phyloP scores from a whole-genome alignment of 1,140 invertebrate genomes.

The Battus philenor region DNA sequence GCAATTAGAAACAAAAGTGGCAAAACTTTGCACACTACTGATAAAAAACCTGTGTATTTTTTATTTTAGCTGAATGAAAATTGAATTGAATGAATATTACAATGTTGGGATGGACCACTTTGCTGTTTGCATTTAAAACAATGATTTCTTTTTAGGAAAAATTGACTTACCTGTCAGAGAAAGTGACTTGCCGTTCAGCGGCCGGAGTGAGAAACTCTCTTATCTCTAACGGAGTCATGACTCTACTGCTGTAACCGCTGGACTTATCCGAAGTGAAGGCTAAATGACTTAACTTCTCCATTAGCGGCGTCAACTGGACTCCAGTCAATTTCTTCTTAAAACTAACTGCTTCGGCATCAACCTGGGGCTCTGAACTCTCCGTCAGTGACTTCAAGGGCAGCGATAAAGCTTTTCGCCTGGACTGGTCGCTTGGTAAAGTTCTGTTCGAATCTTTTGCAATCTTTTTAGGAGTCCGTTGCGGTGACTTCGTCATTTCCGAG shows the following conservation, averaged over 20 bases:
- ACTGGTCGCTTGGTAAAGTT: slow-evolving; percentile 52
- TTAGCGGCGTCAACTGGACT: slow-evolving; percentile 86
- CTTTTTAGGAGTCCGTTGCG: slow-evolving; percentile 54
- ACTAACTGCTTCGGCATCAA: slow-evolving; percentile 60
- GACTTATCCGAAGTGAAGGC: slow-evolving; percentile 81
- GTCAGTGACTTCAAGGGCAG: slow-evolving; percentile 82
- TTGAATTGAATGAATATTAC: too few relatives aligned
- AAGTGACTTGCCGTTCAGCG: slow-evolving; percentile 52
- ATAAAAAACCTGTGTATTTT: too few relatives aligned
- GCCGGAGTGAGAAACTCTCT: slow-evolving; percentile 74
- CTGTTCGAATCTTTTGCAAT: slow-evolving; percentile 56
- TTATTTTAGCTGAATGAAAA: too few relatives aligned
- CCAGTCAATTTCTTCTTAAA: slow-evolving; percentile 75
- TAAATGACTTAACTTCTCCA: slow-evolving; percentile 86
- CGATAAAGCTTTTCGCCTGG: slow-evolving; percentile 80
- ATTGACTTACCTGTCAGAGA: slow-evolving; percentile 46
- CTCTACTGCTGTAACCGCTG: slow-evolving; percentile 81
- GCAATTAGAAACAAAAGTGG: too few relatives aligned
- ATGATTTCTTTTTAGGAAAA: slow-evolving; percentile 1
- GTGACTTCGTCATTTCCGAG: slow-evolving; percentile 61
- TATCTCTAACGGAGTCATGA: slow-evolving; percentile 80
- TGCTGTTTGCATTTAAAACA: not conserved
- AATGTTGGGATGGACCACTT: not conserved
- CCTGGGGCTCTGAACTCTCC: slow-evolving; percentile 66
- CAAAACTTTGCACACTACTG: too few relatives aligned